Evolutionary conservation across 2,797 vertebrate species (phyloP).

Genomic region (Nasua narica): DNA sequence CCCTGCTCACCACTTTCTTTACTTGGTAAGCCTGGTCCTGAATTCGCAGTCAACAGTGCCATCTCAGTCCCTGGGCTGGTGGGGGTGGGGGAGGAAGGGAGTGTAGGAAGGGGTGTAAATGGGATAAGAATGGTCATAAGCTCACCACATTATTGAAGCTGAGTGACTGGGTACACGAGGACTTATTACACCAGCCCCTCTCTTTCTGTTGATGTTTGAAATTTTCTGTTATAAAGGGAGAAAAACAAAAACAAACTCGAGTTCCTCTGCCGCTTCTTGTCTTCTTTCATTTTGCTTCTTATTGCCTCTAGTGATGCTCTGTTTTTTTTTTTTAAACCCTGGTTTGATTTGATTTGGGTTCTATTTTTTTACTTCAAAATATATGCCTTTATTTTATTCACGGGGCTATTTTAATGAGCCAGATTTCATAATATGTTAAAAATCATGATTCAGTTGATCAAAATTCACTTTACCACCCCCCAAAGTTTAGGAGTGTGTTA

Average conservation of each 20-base stretch:
- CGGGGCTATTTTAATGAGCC: slow-evolving; percentile 5
- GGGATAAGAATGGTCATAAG: neutral
- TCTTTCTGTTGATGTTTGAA: neutral
- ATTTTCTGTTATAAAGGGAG: neutral
- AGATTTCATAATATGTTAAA: neutral
- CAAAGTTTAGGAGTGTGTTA: neutral
- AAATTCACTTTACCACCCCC: neutral
- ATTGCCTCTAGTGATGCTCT: neutral
- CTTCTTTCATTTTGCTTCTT: neutral
- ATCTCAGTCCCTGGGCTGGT: neutral
- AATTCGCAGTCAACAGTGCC: neutral
- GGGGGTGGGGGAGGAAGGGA: accelerated
- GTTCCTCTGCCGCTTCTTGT: neutral
- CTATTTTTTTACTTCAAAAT: slow-evolving; percentile 42
- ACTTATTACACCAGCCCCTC: neutral
- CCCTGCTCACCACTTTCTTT: neutral
- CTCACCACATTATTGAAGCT: neutral
- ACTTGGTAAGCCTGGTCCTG: neutral
- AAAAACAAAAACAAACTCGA: neutral
- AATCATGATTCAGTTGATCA: slow-evolving; percentile 3
- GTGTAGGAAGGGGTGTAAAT: neutral
- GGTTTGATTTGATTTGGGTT: slow-evolving; percentile 10
- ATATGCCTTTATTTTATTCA: neutral
- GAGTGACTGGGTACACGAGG: neutral
- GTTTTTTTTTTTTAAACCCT: neutral